phyloP scores from a whole-genome alignment of 2,888 invertebrate species.

The Leucozona laternaria region DNA sequence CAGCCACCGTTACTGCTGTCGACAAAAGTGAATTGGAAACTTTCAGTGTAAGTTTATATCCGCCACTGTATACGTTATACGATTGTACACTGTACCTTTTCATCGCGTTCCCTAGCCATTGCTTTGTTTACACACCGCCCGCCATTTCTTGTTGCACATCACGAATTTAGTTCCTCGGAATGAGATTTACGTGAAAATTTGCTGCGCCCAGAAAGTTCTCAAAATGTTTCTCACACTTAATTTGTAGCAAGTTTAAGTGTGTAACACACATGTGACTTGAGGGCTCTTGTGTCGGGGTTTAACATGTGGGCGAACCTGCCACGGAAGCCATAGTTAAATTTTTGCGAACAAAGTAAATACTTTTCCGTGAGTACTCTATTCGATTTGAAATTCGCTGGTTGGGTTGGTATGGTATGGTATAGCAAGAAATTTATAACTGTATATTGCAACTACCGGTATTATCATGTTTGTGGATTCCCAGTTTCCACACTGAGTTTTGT shows the following conservation, averaged over 20 bases:
- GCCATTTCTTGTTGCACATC: conserved; percentile 54
- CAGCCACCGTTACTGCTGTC: conserved; percentile 23
- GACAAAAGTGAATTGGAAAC: conserved; percentile 75
- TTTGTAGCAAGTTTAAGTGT: conserved; percentile 51
- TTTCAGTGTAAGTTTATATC: conserved; percentile 75
- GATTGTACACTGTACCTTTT: not conserved
- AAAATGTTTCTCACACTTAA: conserved; percentile 37
- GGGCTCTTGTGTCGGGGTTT: not conserved
- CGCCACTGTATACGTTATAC: not conserved
- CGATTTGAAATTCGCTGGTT: conserved; percentile 46
- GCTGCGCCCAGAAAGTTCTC: conserved; percentile 47
- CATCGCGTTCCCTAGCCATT: not conserved
- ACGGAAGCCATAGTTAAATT: conserved; percentile 35
- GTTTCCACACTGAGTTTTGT: conserved; percentile 21
- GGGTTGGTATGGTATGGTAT: too few species aligned
- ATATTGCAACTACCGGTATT: conserved; percentile 67
- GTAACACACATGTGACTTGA: conserved; percentile 52
- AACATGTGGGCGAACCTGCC: not conserved
- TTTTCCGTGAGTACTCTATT: conserved; percentile 20
- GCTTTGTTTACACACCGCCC: conserved; percentile 13
- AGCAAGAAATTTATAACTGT: conserved; percentile 54
- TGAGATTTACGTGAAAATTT: conserved; percentile 53
- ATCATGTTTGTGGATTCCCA: conserved; percentile 38
- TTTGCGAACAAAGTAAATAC: conserved; percentile 27
- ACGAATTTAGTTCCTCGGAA: conserved; percentile 35